Conservation (phyloP, 1,140 invertebrate species). For the Lethocerus indicus region DNA sequence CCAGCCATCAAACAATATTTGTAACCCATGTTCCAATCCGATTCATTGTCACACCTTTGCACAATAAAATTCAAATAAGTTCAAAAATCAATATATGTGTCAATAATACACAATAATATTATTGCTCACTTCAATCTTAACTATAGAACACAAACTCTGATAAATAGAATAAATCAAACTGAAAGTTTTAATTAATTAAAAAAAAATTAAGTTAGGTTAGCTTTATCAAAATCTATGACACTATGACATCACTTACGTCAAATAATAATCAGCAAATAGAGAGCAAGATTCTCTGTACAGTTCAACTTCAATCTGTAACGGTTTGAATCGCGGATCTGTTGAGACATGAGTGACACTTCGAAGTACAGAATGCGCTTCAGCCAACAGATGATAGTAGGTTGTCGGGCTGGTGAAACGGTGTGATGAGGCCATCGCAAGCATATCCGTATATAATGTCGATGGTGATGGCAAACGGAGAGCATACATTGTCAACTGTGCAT, state of each 20-base stretch:
- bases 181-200: neutral
- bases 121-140: neutral
- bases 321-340: slow-evolving; percentile 12
- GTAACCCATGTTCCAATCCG: slow-evolving; percentile 37
- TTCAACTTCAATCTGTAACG: slow-evolving; percentile 19
- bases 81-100: too few relatives aligned
- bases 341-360: slow-evolving; percentile 20
- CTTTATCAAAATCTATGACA: too few relatives aligned
- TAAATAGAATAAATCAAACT: neutral
- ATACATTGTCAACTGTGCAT: slow-evolving; percentile 48
- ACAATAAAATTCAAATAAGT: slow-evolving; percentile 9
- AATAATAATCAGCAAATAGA: slow-evolving; percentile 42
- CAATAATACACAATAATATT: too few relatives aligned
- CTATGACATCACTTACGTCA: slow-evolving; percentile 29
- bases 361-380: slow-evolving; percentile 45
- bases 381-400: slow-evolving; percentile 45
- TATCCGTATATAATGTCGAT: slow-evolving; percentile 41
- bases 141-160: neutral
- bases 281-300: slow-evolving; percentile 39
- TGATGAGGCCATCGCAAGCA: slow-evolving; percentile 41
- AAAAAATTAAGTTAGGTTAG: slow-evolving; percentile 5
- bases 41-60: slow-evolving; percentile 22
- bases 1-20: slow-evolving; percentile 38
- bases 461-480: slow-evolving; percentile 39
- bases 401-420: slow-evolving; percentile 29